phyloP scores from a whole-genome alignment of 1,140 invertebrate species.

The Achatina immaculata region DNA sequence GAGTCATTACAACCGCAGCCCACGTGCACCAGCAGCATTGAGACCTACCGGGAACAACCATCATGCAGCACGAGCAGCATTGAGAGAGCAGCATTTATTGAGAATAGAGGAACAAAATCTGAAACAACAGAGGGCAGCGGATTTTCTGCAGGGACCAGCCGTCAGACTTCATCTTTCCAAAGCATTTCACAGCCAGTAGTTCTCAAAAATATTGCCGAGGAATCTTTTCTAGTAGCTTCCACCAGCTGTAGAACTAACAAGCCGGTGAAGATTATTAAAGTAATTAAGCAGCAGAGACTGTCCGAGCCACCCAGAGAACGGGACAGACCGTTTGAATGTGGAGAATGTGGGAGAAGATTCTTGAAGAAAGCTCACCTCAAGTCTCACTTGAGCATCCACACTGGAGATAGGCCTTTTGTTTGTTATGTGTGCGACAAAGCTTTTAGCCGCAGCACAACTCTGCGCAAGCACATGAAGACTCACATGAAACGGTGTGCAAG shows the following conservation, averaged over 20 bases:
- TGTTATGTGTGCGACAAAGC: constrained; percentile 12
- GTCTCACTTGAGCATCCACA: constrained; percentile 22
- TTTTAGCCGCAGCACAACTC: neutral
- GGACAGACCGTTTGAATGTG: constrained; percentile 28
- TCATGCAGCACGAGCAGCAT: too few relatives aligned
- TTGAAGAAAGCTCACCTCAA: constrained; percentile 19
- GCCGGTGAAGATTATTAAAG: neutral
- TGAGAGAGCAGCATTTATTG: neutral
- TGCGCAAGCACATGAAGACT: constrained; percentile 24
- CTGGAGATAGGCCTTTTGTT: neutral
- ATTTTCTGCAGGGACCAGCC: neutral
- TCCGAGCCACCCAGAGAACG: neutral
- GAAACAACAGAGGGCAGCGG: neutral
- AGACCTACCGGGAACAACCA: neutral
- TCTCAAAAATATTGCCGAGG: neutral
- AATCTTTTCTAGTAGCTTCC: neutral
- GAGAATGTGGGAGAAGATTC: constrained; percentile 16
- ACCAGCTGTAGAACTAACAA: neutral
- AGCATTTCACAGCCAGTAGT: constrained; percentile 6
- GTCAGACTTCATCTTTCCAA: neutral
- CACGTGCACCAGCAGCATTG: neutral
- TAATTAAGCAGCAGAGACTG: neutral
- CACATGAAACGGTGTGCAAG: constrained; percentile 18
- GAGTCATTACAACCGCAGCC: too few relatives aligned
- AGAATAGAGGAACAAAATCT: neutral